phyloP scores from a whole-genome alignment of 2,888 invertebrate genomes.

The Cyclophora punctaria region DNA sequence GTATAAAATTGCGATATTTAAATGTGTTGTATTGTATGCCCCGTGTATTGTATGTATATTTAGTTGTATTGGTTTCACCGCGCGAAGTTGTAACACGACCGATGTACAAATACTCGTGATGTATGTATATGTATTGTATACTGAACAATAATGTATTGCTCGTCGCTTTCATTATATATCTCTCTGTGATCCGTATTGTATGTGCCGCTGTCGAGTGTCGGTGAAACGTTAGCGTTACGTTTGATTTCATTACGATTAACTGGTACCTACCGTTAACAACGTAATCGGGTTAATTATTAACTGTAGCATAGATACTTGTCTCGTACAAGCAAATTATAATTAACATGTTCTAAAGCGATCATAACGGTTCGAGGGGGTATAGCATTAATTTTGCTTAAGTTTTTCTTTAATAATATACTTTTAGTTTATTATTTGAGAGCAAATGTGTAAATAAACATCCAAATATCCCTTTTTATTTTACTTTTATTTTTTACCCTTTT shows the following conservation, averaged over 20 bases:
- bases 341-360: constrained; percentile 63
- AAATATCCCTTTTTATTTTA: constrained; percentile 71
- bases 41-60: constrained; percentile 52
- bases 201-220: background rate
- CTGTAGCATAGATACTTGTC: constrained; percentile 56
- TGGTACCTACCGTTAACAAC: constrained; percentile 14
- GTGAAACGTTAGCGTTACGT: no score
- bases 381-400: constrained; percentile 60
- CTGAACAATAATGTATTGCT: constrained; percentile 29
- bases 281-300: constrained; percentile 62
- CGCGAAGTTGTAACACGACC: constrained; percentile 1
- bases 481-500: constrained; percentile 53
- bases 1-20: constrained; percentile 36
- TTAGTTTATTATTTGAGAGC: constrained; percentile 67
- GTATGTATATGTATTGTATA: constrained; percentile 38
- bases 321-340: constrained; percentile 46
- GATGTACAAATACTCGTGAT: constrained; percentile 17
- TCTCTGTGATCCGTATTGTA: constrained; percentile 26
- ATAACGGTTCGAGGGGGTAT: constrained; percentile 61
- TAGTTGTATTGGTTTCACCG: constrained; percentile 42
- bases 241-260: constrained; percentile 17
- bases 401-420: constrained; percentile 66
- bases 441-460: constrained; percentile 73
- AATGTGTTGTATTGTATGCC: constrained; percentile 30
- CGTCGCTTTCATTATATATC: constrained; percentile 5